These are phyloP conservation scores for Planococcus citri DNA, from an alignment of 1,140 invertebrate genomes.

Conservation along the genomic window DNA sequence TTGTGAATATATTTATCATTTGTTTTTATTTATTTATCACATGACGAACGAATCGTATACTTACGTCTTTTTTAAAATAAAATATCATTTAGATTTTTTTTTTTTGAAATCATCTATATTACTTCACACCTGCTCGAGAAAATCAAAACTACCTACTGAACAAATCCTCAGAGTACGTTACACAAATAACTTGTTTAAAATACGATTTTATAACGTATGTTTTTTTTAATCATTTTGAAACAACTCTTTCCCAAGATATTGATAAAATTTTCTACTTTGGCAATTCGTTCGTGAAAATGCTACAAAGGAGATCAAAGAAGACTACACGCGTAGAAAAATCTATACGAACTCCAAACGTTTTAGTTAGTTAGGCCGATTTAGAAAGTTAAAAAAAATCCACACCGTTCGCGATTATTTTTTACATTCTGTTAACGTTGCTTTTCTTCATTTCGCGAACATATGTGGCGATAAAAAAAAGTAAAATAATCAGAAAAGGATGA, in stretches of 20 bases:
- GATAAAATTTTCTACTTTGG: not conserved
- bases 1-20: not conserved
- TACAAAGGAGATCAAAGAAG: not conserved
- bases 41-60: not conserved
- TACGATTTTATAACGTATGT: too few relatives aligned
- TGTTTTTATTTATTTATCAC: not conserved
- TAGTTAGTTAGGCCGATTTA: not conserved
- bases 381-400: not conserved
- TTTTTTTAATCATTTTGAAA: too few relatives aligned
- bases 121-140: too few relatives aligned
- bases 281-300: not conserved
- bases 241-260: too few relatives aligned
- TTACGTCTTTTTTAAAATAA: too few relatives aligned
- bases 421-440: too few relatives aligned
- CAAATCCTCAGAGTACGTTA: too few relatives aligned
- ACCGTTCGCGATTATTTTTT: not conserved
- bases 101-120: too few relatives aligned
- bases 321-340: not conserved
- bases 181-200: too few relatives aligned
- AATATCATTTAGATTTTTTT: too few relatives aligned
- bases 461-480: not conserved
- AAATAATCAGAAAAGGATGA: not conserved
- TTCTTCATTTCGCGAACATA: too few relatives aligned
- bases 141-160: too few relatives aligned
- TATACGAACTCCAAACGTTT: not conserved